These are phyloP conservation scores for Platycercus adscitus DNA, from an alignment of 2,113 vertebrate species.

Conservation along the genomic window DNA sequence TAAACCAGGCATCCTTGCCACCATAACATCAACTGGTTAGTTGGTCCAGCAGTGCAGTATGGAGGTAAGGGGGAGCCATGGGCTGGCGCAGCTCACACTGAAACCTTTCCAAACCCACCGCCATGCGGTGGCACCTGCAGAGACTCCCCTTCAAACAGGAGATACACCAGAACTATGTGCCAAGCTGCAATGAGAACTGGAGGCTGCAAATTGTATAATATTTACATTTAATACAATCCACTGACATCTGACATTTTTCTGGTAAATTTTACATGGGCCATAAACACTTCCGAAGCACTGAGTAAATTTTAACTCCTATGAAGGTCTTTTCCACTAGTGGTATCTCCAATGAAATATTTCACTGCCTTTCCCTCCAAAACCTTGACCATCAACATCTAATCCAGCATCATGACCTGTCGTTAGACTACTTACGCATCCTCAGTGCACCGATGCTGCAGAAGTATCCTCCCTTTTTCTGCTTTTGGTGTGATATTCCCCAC, in stretches of 20 bases:
- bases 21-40: fast-evolving
- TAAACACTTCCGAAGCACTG: conserved; percentile 56
- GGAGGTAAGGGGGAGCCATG: fast-evolving
- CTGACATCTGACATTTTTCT: conserved; percentile 70
- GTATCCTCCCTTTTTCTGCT: neutral
- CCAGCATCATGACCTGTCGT: neutral
- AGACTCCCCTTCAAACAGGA: conserved; percentile 42
- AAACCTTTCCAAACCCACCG: neutral
- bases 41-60: fast-evolving
- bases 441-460: fast-evolving
- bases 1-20: fast-evolving
- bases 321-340: neutral
- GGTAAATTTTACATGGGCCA: conserved; percentile 59
- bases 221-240: conserved; percentile 70
- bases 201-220: conserved; percentile 24
- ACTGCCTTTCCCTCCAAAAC: neutral
- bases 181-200: conserved; percentile 17
- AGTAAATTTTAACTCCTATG: conserved; percentile 65
- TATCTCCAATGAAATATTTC: neutral
- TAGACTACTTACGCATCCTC: neutral
- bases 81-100: neutral
- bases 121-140: conserved; percentile 22
- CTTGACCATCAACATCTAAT: neutral
- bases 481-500: neutral
- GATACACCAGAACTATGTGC: neutral